phyloP scores from a whole-genome alignment of 2,113 vertebrate species.

The Poecilia latipinna region DNA sequence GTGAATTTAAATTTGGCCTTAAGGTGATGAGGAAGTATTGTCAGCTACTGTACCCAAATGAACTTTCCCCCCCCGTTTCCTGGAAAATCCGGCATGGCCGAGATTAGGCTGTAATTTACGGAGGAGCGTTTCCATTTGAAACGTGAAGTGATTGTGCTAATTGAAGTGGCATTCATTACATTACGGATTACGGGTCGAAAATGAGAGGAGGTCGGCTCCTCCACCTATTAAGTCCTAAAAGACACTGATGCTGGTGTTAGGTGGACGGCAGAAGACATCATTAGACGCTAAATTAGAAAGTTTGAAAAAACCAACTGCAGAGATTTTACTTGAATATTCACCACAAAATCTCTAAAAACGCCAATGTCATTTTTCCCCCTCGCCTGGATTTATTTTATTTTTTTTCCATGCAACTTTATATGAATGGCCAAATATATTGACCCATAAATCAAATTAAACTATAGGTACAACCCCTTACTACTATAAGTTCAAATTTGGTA shows the following conservation, averaged over 20 bases:
- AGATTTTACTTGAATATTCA: too few species aligned
- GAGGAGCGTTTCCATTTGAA: slow-evolving; percentile 62
- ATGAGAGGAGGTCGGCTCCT: slow-evolving; percentile 40
- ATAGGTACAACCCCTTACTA: too few species aligned
- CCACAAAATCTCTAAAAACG: too few species aligned
- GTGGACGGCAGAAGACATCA: slow-evolving; percentile 19
- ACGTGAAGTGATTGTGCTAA: slow-evolving; percentile 73
- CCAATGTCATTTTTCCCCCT: too few species aligned
- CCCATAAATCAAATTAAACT: too few species aligned
- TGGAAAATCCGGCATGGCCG: slow-evolving; percentile 51
- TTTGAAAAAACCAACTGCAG: slow-evolving; percentile 4
- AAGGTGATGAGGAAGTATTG: slow-evolving; percentile 78
- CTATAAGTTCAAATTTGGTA: too few species aligned
- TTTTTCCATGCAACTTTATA: too few species aligned
- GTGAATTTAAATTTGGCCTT: slow-evolving; percentile 74
- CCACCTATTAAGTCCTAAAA: slow-evolving; percentile 43
- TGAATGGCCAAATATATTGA: too few species aligned
- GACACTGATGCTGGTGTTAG: slow-evolving; percentile 16
- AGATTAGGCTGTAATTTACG: slow-evolving; percentile 73
- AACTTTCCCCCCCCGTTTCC: slow-evolving; percentile 61
- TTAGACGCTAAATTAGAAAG: slow-evolving; percentile 67
- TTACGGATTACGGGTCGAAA: slow-evolving; percentile 59
- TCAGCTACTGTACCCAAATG: slow-evolving; percentile 72
- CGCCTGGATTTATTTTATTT: too few species aligned
- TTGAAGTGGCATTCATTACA: slow-evolving; percentile 77